A percentile compares a stretch with the other conserved stretches of the same genome.
Conservation (phyloP, 1,140 invertebrate genomes). For the Macrosteles quadrilineatus region DNA sequence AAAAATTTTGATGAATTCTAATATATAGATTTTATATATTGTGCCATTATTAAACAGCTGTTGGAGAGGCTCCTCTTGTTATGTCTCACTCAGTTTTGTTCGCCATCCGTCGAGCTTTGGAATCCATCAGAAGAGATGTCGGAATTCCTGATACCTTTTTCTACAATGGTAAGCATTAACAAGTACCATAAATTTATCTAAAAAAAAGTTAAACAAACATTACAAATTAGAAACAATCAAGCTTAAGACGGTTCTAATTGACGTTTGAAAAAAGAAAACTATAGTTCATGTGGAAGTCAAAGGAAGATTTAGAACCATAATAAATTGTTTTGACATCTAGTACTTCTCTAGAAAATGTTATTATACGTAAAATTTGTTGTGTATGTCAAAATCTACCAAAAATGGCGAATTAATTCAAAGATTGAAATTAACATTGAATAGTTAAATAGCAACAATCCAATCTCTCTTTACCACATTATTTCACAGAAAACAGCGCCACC, state of each 20-base stretch:
- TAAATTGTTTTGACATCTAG: neutral
- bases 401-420: too few species aligned
- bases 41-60: too few species aligned
- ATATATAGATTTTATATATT: too few species aligned
- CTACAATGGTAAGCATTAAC: neutral
- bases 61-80: conserved; percentile 76
- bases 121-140: conserved; percentile 60
- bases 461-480: too few species aligned
- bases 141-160: neutral
- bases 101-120: conserved; percentile 71
- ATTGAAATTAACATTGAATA: too few species aligned
- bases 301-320: neutral
- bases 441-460: too few species aligned
- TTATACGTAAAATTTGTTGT: too few species aligned
- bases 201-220: neutral
- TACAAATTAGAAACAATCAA: neutral
- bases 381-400: too few species aligned
- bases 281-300: neutral
- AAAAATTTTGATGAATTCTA: too few species aligned
- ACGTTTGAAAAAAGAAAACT: neutral
- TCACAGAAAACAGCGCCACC: too few species aligned
- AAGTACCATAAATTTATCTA: neutral
- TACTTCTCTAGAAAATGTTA: neutral
- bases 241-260: neutral
- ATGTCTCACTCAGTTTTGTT: conserved; percentile 63